Evolutionary conservation across 2,113 vertebrate species (phyloP).

Genomic region (Ceyx cyanopectus): DNA sequence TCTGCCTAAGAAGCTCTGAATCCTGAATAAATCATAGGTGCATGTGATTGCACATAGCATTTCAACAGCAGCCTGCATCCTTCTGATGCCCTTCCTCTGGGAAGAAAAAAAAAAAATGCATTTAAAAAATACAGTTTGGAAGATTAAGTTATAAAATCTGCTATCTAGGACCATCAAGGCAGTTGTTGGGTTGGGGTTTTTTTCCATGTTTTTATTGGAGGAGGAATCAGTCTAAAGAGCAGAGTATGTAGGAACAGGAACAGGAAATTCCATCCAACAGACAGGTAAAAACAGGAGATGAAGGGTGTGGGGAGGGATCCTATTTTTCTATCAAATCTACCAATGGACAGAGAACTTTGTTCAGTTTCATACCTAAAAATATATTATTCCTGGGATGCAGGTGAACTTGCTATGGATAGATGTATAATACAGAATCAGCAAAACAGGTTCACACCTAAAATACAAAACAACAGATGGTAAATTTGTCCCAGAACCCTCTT

Average conservation of each 20-base stretch:
- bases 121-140: not conserved
- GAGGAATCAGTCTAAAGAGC: not conserved
- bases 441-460: not conserved
- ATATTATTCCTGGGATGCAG: not conserved
- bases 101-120: constrained; percentile 1
- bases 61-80: not conserved
- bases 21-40: not conserved
- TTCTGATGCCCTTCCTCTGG: not conserved
- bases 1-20: not conserved
- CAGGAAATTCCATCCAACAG: not conserved
- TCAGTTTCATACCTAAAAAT: not conserved
- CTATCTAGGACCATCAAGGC: not conserved
- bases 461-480: not conserved
- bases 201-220: not conserved
- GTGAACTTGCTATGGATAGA: not conserved
- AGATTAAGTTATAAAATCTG: constrained; percentile 10
- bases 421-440: not conserved
- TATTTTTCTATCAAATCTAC: not conserved
- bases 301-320: not conserved
- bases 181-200: not conserved
- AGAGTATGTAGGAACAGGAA: not conserved
- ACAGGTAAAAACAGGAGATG: not conserved
- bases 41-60: not conserved
- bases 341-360: not conserved
- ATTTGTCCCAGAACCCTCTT: not conserved